Conservation (phyloP, 2,113 vertebrate genomes). For the Rhadina sibilatrix region DNA sequence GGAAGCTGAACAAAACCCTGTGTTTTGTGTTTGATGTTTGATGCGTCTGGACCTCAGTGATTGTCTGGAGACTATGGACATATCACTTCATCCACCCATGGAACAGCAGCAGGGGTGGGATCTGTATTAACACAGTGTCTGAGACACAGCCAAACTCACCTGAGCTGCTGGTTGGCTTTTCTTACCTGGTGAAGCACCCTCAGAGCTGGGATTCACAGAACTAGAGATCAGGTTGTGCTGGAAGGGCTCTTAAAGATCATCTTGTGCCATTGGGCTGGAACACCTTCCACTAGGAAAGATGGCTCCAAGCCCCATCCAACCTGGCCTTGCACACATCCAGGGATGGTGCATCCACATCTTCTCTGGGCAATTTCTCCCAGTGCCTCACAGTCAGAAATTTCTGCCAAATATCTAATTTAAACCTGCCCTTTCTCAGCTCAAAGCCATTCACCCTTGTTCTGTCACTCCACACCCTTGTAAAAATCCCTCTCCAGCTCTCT, state of each 20-base stretch:
- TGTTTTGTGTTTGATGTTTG: not conserved
- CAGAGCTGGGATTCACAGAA: not conserved
- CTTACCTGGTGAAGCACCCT: not conserved
- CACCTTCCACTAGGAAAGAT: not conserved
- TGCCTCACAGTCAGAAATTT: not conserved
- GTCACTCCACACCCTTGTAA: not conserved
- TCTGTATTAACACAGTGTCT: rapidly evolving
- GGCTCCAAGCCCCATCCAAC: not conserved
- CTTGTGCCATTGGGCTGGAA: not conserved
- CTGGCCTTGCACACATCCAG: not conserved
- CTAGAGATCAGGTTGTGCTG: not conserved
- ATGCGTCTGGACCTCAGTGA: not conserved
- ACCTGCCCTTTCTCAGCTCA: not conserved
- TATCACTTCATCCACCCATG: rapidly evolving
- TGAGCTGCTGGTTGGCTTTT: not conserved
- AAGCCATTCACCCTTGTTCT: not conserved
- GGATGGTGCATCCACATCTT: not conserved
- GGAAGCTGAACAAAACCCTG: not conserved
- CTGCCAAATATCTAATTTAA: not conserved
- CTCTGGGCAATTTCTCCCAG: not conserved
- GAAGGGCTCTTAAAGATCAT: not conserved
- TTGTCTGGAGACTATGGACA: no score
- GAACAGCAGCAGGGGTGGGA: rapidly evolving
- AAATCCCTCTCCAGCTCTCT: not conserved
- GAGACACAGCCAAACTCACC: not conserved